Evolutionary conservation across 2,888 invertebrate genomes (phyloP).

Genomic region (Eristalis intricaria): DNA sequence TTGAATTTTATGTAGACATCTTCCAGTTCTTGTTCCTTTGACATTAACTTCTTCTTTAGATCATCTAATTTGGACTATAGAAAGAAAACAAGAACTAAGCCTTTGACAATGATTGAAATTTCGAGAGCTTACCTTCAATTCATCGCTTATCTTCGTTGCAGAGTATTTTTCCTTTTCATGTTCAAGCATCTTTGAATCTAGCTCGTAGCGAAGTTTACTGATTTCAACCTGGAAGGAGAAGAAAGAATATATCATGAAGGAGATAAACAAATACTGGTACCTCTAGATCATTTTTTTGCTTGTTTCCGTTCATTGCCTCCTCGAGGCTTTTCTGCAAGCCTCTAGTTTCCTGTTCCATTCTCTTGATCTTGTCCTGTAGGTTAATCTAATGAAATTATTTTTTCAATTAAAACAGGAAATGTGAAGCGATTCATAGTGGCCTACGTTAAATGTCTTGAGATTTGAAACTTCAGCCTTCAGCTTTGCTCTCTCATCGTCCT

Average conservation of each 20-base stretch:
- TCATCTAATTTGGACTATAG: constrained; percentile 20
- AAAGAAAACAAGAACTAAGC: no score
- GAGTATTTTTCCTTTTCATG: constrained; percentile 14
- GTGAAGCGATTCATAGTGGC: not conserved
- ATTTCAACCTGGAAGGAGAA: constrained; percentile 11
- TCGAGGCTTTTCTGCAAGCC: constrained; percentile 10
- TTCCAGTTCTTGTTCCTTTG: constrained; percentile 39
- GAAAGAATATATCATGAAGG: not conserved
- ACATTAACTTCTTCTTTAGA: constrained; percentile 6
- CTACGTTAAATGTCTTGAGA: constrained; percentile 12
- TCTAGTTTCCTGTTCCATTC: constrained; percentile 8
- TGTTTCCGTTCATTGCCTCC: not conserved
- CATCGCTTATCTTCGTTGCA: not conserved
- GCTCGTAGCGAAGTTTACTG: not conserved
- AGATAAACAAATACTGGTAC: not conserved
- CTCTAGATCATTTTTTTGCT: constrained; percentile 19
- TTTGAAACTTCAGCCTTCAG: not conserved
- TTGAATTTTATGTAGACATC: constrained; percentile 24
- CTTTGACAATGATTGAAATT: not conserved
- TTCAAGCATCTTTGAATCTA: not conserved
- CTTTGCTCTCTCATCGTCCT: not conserved
- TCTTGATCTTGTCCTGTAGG: not conserved
- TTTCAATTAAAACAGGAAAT: not conserved
- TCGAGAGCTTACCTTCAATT: constrained; percentile 21
- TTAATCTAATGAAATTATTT: not conserved